Evolutionary conservation across 2,113 vertebrate species (phyloP), one percentile per base, ranked within the genome.

Genomic region (Gasterosteus aculeatus): DNA sequence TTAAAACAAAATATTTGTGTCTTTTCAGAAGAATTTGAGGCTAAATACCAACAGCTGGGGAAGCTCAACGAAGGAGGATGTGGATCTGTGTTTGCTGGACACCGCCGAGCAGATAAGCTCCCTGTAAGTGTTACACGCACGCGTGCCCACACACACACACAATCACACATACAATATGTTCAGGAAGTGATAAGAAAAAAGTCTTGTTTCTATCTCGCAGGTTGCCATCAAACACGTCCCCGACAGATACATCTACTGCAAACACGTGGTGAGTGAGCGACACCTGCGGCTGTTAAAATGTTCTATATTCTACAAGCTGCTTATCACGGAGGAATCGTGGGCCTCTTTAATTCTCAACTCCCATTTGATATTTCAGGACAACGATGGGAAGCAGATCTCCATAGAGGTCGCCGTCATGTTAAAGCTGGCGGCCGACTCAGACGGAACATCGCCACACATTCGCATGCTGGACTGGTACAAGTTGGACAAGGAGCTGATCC

Each of bases 41-140:
- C 26, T 8, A 79, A 74, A 41, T 80, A 75, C 8, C 0, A 18
- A 0, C 7, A 80, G 33, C 1, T n/a, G 16, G 4, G 56, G 0
- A n/a, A 29, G 4, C 71, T 80, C 0, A 71, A 64, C 0, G 33
- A 22, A 42, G 78, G 78, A 64, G 71, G 78, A 16, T 75, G 65
- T 19, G 78, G 78, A n/a, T 69, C n/a, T 10, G 71, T 80, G 3
- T 80, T 69, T 42, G 64, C 71, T 7, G 78, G 78, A 1, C 64
- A 57, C 8, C 29, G 72, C 8, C 63, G 26, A 49, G 49, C 12
- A 10, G 72, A 69, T 39, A 5, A 42, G 31, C 58, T 64, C 19
- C 65, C 78, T 18, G 78, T 80, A 44, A 62, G 78, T 75, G 22
- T 51, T n/a, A 33, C 19, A 33, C 19, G 18, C 33, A 41, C 29